Evolutionary conservation across 1,140 invertebrate species (phyloP), one percentile per base, ranked within the genome.

Genomic region (Lethrus apterus): DNA sequence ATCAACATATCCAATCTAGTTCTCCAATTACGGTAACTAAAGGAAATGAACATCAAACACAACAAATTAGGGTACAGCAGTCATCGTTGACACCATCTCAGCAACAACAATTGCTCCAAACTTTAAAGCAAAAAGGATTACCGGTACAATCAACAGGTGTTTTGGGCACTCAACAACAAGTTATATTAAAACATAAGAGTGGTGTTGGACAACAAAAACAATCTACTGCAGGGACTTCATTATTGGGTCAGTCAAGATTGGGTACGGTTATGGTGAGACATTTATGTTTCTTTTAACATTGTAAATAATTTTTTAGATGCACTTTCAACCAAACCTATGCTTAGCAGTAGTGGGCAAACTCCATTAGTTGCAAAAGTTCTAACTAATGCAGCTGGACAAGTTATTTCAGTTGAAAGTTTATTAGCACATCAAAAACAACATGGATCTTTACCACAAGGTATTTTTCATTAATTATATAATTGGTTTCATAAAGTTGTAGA

Each of bases 361-460:
- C 65, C 66, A 1, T 52, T 78, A 29, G 59, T 78, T 1, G 75
- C 76, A 0, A 78, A 78, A 59, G 76, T 80, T 4, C 49, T 79
- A 7, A 77, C 76, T 1, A 77, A 75, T 53, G 67, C 72, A 1
- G 68, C 73, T 2, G 76, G 76, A 1, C 79, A 83, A 46, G 69
- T 83, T 3, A 78, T 83, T 7, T 80, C 80, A 0, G 72, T 83
- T n/a, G 80, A 82, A 56, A 79, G 72, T 65, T 54, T 83, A 10
- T 52, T 82, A 3, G 73, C 78, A 2, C 79, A 81, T 51, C 76
- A 77, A 45, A 74, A 75, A 46, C 65, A 69, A 49, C 59, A 63
- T 46, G 61, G 62, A 17, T 54, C 55, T 30, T 51, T 68, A 38
- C 60, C 67, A 10, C 68, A 69, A 65, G 67, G 68, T 70, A 50